Percentiles rank a stretch among this genome's conserved stretches.
phyloP scores from a whole-genome alignment of 2,113 vertebrate genomes.

The Notechis scutatus region DNA sequence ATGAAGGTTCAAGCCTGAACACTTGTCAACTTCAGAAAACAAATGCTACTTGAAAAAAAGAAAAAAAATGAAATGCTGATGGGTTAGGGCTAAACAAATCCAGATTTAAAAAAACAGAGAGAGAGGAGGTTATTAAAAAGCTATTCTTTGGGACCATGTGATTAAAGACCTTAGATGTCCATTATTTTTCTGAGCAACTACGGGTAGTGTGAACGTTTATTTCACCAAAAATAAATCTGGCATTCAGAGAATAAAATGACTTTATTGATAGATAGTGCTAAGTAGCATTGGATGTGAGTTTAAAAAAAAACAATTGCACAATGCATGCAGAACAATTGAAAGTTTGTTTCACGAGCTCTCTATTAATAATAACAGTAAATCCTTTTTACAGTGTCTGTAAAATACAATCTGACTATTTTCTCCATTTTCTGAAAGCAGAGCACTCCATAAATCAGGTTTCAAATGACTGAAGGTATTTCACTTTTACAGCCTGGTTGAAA shows the following conservation, averaged over 20 bases:
- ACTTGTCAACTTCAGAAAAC: slow-evolving; percentile 9
- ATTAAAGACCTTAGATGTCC: not conserved
- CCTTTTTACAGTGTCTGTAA: not conserved
- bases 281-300: not conserved
- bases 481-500: slow-evolving; percentile 23
- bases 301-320: not conserved
- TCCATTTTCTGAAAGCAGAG: not conserved
- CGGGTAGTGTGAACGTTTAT: not conserved
- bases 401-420: not conserved
- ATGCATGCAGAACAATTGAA: fast-evolving
- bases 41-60: not conserved
- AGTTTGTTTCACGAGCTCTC: not conserved
- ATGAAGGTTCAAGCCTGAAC: not conserved
- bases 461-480: slow-evolving; percentile 5
- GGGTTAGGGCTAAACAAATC: not conserved
- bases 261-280: not conserved
- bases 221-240: not conserved
- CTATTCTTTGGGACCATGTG: not conserved
- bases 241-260: not conserved
- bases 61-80: not conserved
- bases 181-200: not conserved
- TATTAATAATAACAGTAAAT: not conserved
- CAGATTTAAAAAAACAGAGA: not conserved
- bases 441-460: not conserved
- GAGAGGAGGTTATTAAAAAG: not conserved